phyloP scores from a whole-genome alignment of 1,140 invertebrate species.

The Anastrepha ludens region DNA sequence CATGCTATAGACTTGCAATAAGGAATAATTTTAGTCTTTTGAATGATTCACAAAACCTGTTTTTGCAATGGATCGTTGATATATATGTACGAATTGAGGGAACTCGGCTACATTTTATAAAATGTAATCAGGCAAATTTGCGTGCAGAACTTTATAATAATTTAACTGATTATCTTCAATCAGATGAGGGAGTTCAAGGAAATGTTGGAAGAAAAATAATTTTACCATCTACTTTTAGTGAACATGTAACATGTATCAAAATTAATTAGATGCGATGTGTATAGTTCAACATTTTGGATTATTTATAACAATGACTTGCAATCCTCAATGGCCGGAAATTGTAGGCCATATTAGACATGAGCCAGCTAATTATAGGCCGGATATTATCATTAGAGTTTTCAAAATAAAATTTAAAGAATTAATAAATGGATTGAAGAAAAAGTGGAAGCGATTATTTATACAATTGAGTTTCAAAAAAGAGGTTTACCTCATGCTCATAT shows the following conservation, averaged over 20 bases:
- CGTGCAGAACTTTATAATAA: constrained; percentile 15
- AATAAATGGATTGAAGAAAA: not conserved
- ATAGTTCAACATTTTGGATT: constrained; percentile 27
- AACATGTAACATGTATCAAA: constrained; percentile 23
- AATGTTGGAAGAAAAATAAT: not conserved
- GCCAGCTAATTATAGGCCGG: not conserved
- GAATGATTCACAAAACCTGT: not conserved
- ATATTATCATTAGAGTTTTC: not conserved
- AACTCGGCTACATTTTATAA: too few species aligned
- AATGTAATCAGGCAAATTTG: too few species aligned
- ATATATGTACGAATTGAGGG: constrained; percentile 42
- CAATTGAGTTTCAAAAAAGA: constrained; percentile 3
- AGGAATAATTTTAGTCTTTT: not conserved
- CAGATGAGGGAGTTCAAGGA: not conserved
- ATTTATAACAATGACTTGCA: constrained; percentile 1
- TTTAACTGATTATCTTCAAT: not conserved
- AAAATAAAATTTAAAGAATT: constrained; percentile 22
- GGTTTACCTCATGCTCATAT: not conserved
- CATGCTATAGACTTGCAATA: not conserved
- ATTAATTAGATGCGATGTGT: constrained; percentile 11
- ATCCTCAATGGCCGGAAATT: not conserved
- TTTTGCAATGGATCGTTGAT: constrained; percentile 47
- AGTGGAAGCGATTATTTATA: not conserved
- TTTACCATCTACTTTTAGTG: constrained; percentile 3
- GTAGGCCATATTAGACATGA: not conserved